A percentile compares a stretch with the other conserved stretches of the same genome.
phyloP scores from a whole-genome alignment of 1,140 invertebrate genomes.

The Drosophila grimshawi region DNA sequence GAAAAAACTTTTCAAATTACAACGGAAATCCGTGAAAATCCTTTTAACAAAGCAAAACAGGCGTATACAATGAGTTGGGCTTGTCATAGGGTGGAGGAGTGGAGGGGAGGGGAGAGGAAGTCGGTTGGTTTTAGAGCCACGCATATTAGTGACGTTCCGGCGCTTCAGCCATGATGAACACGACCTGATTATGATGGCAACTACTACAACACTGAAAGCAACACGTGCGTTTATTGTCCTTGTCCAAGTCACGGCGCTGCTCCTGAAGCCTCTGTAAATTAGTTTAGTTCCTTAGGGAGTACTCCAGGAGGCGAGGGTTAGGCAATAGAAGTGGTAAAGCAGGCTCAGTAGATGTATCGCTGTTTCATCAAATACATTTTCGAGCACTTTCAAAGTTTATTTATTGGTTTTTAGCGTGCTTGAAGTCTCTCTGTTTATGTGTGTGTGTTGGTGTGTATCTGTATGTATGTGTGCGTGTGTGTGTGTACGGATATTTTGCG shows the following conservation, averaged over 20 bases:
- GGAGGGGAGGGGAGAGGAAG: not conserved
- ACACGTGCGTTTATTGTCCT: conserved; percentile 40
- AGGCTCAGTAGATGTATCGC: not conserved
- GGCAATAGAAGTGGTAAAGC: not conserved
- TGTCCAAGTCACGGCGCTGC: conserved; percentile 24
- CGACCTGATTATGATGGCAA: conserved; percentile 69
- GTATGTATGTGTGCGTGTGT: conserved; percentile 1
- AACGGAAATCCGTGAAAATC: conserved; percentile 83
- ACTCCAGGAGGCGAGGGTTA: not conserved
- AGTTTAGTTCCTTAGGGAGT: conserved; percentile 32
- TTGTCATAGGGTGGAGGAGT: not conserved
- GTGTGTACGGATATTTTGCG: conserved; percentile 22
- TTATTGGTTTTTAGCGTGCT: conserved; percentile 66
- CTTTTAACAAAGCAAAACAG: conserved; percentile 82
- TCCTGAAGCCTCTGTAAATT: conserved; percentile 39
- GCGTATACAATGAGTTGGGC: conserved; percentile 11
- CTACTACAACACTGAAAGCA: conserved; percentile 21
- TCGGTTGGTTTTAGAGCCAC: conserved; percentile 23
- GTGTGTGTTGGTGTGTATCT: conserved; percentile 1
- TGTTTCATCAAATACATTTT: conserved; percentile 47
- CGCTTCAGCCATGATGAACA: conserved; percentile 56
- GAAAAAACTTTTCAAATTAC: conserved; percentile 82
- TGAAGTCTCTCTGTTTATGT: conserved; percentile 1
- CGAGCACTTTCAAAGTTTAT: conserved; percentile 76
- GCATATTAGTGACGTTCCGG: conserved; percentile 44